Percentiles rank a stretch among this genome's conserved stretches.
Evolutionary conservation across 2,888 invertebrate species (phyloP).

Genomic region (Diaperis boleti): DNA sequence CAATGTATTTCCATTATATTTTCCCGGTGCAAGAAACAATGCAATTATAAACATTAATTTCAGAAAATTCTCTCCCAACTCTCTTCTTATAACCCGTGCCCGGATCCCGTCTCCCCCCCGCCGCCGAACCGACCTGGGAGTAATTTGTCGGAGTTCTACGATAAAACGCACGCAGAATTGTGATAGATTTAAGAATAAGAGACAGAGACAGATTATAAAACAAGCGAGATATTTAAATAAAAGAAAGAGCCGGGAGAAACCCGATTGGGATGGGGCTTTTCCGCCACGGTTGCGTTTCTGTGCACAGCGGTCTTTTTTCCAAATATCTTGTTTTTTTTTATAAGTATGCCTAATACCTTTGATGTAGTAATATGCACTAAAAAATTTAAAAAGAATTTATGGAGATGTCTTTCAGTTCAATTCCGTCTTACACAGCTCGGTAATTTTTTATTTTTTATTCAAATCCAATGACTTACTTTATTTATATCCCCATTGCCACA

Average conservation of each 20-base stretch:
- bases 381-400: no score
- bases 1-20: conserved; percentile 59
- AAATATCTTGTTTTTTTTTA: no score
- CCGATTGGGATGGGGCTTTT: conserved; percentile 28
- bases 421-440: no score
- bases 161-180: conserved; percentile 66
- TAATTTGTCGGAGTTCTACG: conserved; percentile 64
- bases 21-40: conserved; percentile 58
- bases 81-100: conserved; percentile 40
- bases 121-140: conserved; percentile 57
- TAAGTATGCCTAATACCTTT: no score
- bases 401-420: no score
- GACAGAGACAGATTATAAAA: conserved; percentile 64
- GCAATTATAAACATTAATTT: conserved; percentile 63
- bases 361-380: no score
- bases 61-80: conserved; percentile 59
- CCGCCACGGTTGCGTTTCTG: conserved; percentile 45
- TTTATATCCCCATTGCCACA: no score
- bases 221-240: conserved; percentile 63
- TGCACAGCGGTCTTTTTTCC: no score
- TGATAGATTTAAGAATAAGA: conserved; percentile 65
- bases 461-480: no score
- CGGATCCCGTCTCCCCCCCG: conserved; percentile 25
- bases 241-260: conserved; percentile 54
- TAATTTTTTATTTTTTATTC: no score